Evolutionary conservation across 1,140 invertebrate species (phyloP).

Genomic region (Trissolcus basalis): DNA sequence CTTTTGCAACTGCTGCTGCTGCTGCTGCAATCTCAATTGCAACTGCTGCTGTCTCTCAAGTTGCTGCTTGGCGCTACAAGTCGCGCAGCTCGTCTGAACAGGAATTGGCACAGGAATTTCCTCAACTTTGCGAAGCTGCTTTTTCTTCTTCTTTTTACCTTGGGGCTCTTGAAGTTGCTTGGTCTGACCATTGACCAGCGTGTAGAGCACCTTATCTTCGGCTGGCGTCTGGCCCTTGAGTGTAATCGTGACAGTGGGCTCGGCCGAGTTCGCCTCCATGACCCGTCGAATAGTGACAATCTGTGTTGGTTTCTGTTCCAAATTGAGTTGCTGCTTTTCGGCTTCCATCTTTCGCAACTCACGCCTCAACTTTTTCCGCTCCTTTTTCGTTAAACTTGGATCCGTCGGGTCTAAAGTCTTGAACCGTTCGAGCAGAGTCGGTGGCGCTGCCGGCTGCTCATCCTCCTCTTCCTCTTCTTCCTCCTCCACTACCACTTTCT

Average conservation of each 20-base stretch:
- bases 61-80: conserved; percentile 51
- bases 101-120: conserved; percentile 28
- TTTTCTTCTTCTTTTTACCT: conserved; percentile 74
- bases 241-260: conserved; percentile 85
- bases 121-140: conserved; percentile 55
- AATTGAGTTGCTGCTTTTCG: conserved; percentile 24
- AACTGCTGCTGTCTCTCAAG: conserved; percentile 28
- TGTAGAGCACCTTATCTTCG: conserved; percentile 84
- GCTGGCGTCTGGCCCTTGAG: conserved; percentile 84
- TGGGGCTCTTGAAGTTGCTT: conserved; percentile 69
- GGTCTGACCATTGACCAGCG: conserved; percentile 83
- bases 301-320: conserved; percentile 75
- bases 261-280: conserved; percentile 80
- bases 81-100: conserved; percentile 41
- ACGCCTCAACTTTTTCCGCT: conserved; percentile 69
- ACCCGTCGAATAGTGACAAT: conserved; percentile 86
- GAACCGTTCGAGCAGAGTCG: conserved; percentile 13
- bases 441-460: conserved; percentile 22
- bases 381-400: conserved; percentile 70
- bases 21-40: background rate
- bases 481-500: background rate
- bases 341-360: conserved; percentile 67
- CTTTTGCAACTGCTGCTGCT: background rate
- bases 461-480: background rate
- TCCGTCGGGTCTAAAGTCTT: conserved; percentile 51